Conservation (phyloP, 2,888 invertebrate genomes). For the Augochlorella aurata region DNA sequence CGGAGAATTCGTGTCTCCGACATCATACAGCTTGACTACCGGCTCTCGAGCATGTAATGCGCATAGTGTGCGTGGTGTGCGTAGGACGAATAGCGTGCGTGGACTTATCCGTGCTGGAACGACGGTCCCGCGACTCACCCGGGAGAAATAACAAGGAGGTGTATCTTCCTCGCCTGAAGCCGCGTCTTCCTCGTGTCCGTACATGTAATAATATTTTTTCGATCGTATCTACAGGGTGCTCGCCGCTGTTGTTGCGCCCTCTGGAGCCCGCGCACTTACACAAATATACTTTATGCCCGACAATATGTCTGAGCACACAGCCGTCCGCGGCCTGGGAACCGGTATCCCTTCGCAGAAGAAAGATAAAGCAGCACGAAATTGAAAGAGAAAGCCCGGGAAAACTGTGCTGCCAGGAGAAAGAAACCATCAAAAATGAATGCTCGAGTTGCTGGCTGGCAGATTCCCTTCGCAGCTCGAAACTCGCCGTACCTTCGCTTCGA, state of each 20-base stretch:
- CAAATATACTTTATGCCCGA: conserved; percentile 59
- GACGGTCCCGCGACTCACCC: conserved; percentile 29
- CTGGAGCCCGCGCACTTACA: conserved; percentile 32
- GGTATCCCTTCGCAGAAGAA: not conserved
- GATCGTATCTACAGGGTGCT: conserved; percentile 45
- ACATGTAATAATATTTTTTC: conserved; percentile 63
- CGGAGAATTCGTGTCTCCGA: conserved; percentile 27
- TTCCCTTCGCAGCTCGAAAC: not conserved
- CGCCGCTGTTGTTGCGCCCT: conserved; percentile 14
- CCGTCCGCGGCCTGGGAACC: conserved; percentile 2
- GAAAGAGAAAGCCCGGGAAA: conserved; percentile 5
- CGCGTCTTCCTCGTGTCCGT: not conserved
- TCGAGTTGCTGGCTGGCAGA: not conserved
- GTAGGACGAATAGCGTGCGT: too few relatives aligned
- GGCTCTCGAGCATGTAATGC: too few relatives aligned
- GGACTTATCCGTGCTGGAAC: too few relatives aligned
- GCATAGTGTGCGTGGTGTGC: too few relatives aligned
- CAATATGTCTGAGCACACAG: conserved; percentile 58
- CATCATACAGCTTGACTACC: conserved; percentile 38
- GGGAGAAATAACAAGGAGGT: conserved; percentile 53
- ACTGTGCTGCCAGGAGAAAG: not conserved
- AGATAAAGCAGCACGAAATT: not conserved
- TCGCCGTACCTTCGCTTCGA: not conserved
- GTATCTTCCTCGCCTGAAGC: not conserved
- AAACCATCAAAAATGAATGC: not conserved